These are phyloP conservation scores for Seira sanloemensis DNA, from an alignment of 2,888 invertebrate species.

Conservation along the genomic window DNA sequence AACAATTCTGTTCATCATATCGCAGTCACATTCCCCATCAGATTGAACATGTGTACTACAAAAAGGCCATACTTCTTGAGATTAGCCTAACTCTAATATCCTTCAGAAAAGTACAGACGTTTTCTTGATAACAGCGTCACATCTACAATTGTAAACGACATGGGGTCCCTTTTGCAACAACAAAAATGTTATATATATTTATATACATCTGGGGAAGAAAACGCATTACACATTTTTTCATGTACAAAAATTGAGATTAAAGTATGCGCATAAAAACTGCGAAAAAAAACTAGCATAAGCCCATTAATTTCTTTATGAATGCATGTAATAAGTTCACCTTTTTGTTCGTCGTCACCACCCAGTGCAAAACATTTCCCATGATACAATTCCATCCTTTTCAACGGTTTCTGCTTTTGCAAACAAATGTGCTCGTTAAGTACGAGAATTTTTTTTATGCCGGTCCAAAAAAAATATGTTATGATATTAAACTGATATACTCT, in stretches of 20 bases:
- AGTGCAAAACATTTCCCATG: neutral
- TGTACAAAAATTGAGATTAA: neutral
- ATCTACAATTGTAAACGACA: neutral
- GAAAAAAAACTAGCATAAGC: neutral
- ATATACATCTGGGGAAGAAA: neutral
- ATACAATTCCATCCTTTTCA: neutral
- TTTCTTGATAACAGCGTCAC: neutral
- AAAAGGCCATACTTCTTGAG: neutral
- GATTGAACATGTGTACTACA: neutral
- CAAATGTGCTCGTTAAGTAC: constrained; percentile 51
- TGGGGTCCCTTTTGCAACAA: no score
- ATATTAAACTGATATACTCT: constrained; percentile 43
- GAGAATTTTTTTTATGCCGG: constrained; percentile 20
- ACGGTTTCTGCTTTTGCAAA: constrained; percentile 41
- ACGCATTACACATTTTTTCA: neutral
- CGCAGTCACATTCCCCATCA: neutral
- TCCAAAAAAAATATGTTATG: constrained; percentile 33
- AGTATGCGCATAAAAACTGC: neutral
- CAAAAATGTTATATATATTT: no score
- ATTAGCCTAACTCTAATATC: neutral
- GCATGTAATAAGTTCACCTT: neutral
- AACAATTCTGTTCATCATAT: neutral
- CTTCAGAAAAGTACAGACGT: neutral
- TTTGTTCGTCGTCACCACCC: neutral
- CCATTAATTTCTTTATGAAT: neutral